A percentile compares a stretch with the other conserved stretches of the same genome.
These are phyloP conservation scores for Centruroides vittatus DNA, from an alignment of 1,140 invertebrate species.

Conservation along the genomic window DNA sequence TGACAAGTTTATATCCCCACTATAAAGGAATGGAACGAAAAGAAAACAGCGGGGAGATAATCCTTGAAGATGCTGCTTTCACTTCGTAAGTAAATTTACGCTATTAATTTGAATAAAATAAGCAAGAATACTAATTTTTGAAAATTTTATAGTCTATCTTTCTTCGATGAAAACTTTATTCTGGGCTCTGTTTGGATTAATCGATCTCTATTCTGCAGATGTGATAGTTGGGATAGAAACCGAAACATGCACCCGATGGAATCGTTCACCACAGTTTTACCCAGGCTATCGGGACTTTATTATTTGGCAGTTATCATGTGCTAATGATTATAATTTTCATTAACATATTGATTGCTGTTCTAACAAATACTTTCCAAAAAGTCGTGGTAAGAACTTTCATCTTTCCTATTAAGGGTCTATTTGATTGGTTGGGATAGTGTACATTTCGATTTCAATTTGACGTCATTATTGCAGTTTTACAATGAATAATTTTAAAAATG, in stretches of 20 bases:
- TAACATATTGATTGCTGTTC: slow-evolving; percentile 60
- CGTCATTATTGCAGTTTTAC: no score
- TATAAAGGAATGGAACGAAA: slow-evolving; percentile 7
- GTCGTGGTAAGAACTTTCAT: slow-evolving; percentile 25
- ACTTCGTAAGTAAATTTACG: not conserved
- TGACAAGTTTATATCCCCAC: slow-evolving; percentile 7
- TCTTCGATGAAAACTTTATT: slow-evolving; percentile 48
- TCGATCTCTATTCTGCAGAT: slow-evolving; percentile 1
- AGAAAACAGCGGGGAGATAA: not conserved
- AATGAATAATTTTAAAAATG: no score
- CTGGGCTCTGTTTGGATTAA: slow-evolving; percentile 51
- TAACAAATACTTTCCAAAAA: slow-evolving; percentile 53
- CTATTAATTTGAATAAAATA: not conserved
- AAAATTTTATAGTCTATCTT: not conserved
- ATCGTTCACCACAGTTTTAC: slow-evolving; percentile 36
- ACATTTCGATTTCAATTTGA: no score
- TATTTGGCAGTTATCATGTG: slow-evolving; percentile 46
- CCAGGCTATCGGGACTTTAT: slow-evolving; percentile 41
- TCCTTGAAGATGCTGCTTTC: not conserved
- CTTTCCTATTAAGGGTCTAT: no score
- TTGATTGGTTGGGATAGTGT: no score
- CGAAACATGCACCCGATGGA: not conserved
- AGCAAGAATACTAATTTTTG: not conserved
- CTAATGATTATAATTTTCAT: slow-evolving; percentile 50
- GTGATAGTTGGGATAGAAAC: not conserved